A percentile compares a stretch with the other conserved stretches of the same genome.
phyloP scores from a whole-genome alignment of 2,113 vertebrate genomes.

The Hippocampus comes region DNA sequence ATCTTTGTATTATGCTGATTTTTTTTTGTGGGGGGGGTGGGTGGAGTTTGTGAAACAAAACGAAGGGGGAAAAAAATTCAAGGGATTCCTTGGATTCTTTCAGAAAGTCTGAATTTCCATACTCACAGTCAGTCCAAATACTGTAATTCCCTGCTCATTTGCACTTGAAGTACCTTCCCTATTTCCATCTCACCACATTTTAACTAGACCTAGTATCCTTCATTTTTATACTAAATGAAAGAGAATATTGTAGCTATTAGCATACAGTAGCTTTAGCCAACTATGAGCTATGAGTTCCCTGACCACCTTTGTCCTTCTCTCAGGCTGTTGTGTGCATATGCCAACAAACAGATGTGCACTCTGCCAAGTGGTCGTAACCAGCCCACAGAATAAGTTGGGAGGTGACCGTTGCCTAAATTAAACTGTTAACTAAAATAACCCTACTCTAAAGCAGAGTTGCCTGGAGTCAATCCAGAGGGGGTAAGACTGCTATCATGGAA shows the following conservation, averaged over 20 bases:
- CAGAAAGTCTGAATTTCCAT: not conserved
- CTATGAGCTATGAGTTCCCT: not conserved
- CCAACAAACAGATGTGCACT: not conserved
- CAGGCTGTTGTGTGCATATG: not conserved
- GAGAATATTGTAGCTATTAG: not conserved
- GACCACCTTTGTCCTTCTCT: not conserved
- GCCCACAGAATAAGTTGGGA: not conserved
- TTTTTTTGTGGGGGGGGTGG: constrained; percentile 6
- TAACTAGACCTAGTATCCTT: constrained; percentile 62
- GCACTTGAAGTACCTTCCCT: constrained; percentile 15
- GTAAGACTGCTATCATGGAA: not conserved
- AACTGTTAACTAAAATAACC: not conserved
- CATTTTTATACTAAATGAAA: constrained; percentile 38
- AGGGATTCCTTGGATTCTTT: not conserved
- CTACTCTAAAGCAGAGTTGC: not conserved
- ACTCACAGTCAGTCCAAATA: not conserved
- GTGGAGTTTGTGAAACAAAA: not conserved
- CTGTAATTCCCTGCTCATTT: constrained; percentile 14
- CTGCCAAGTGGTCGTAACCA: not conserved
- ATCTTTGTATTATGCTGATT: constrained; percentile 23
- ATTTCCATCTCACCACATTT: constrained; percentile 26
- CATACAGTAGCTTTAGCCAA: not conserved
- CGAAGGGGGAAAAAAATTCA: not conserved
- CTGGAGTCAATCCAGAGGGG: not conserved
- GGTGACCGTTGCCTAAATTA: not conserved